These are phyloP conservation scores for Copidosoma floridanum DNA, from an alignment of 1,140 invertebrate species.

Conservation along the genomic window DNA sequence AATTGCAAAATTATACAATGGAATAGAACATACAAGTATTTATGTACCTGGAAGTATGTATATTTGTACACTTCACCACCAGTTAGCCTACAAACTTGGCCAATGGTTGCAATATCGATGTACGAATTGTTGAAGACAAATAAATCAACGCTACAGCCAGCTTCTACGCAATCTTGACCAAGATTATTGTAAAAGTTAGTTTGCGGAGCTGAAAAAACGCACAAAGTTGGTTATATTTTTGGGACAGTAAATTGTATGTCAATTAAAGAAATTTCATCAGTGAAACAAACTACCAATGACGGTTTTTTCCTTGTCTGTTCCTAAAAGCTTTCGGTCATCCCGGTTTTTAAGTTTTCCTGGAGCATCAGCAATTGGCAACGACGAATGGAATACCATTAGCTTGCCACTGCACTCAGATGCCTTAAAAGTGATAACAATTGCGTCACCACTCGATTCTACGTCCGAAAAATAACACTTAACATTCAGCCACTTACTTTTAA, in stretches of 20 bases:
- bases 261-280: too few species aligned
- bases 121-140: constrained; percentile 96
- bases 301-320: constrained; percentile 92
- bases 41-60: constrained; percentile 89
- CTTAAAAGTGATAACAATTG: constrained; percentile 39
- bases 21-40: too few species aligned
- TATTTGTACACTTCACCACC: constrained; percentile 96
- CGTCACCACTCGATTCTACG: too few species aligned
- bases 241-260: not conserved
- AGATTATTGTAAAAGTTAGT: constrained; percentile 88
- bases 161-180: constrained; percentile 86
- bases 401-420: constrained; percentile 91
- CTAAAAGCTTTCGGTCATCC: constrained; percentile 93
- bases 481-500: constrained; percentile 81
- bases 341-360: constrained; percentile 95
- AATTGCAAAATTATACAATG: not conserved
- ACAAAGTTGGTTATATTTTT: constrained; percentile 5
- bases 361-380: constrained; percentile 88
- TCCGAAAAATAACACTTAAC: too few species aligned
- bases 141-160: constrained; percentile 88
- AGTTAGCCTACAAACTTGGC: constrained; percentile 88
- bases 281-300: constrained; percentile 57
- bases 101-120: constrained; percentile 90
- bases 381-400: constrained; percentile 94
- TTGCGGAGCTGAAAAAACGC: constrained; percentile 69